A percentile compares a stretch with the other conserved stretches of the same genome.
phyloP scores from a whole-genome alignment of 2,113 vertebrate genomes.

The Delphinapterus leucas region DNA sequence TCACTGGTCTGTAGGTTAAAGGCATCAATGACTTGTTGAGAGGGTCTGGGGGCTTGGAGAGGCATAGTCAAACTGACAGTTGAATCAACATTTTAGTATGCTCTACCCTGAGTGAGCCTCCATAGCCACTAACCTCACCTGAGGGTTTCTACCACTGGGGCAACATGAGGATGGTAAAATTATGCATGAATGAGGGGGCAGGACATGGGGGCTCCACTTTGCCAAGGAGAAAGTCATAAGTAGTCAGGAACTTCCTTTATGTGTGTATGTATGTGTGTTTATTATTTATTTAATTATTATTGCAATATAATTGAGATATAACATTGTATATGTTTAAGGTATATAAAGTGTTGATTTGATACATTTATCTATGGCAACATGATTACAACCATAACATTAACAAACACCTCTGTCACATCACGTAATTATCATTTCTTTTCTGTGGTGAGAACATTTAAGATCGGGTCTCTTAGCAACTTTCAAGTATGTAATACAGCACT shows the following conservation, averaged over 20 bases:
- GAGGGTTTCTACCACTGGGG: neutral
- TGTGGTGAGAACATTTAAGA: neutral
- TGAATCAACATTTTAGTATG: accelerated
- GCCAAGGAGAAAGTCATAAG: neutral
- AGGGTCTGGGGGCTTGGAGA: neutral
- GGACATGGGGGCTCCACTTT: neutral
- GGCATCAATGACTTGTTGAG: neutral
- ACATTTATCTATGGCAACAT: neutral
- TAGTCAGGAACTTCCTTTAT: neutral
- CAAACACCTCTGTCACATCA: neutral
- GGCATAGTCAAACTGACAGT: neutral
- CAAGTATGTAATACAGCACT: neutral
- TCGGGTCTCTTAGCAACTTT: slow-evolving; percentile 3
- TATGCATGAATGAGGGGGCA: neutral
- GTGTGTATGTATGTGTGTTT: neutral
- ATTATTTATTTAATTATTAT: neutral
- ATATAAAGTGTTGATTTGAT: neutral
- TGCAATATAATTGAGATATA: neutral
- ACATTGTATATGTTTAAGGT: neutral
- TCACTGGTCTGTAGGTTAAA: neutral
- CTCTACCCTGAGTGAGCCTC: neutral
- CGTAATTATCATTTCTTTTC: neutral
- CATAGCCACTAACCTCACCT: neutral
- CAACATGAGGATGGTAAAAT: neutral
- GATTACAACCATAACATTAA: neutral